Percentiles rank a stretch among this genome's conserved stretches.
phyloP scores from a whole-genome alignment of 1,140 invertebrate genomes.

The Trichomalopsis sarcophagae region DNA sequence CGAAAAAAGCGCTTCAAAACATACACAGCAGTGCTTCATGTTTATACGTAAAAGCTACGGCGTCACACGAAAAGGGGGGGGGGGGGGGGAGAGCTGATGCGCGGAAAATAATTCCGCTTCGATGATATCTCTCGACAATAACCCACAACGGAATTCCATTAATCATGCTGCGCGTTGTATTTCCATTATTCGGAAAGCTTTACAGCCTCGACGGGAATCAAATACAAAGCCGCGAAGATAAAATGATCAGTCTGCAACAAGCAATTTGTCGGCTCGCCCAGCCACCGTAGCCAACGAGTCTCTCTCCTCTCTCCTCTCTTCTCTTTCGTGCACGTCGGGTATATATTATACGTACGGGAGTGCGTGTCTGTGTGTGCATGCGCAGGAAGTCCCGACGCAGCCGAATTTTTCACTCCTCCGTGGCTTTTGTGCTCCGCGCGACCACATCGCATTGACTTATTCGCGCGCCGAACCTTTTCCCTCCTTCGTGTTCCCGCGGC shows the following conservation, averaged over 20 bases:
- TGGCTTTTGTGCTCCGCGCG: slow-evolving; percentile 14
- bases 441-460: slow-evolving; percentile 43
- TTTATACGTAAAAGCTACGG: background rate
- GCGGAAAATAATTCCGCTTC: background rate
- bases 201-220: slow-evolving; percentile 19
- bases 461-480: slow-evolving; percentile 6
- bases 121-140: slow-evolving; percentile 22
- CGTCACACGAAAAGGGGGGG: too few relatives aligned
- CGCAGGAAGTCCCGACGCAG: background rate
- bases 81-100: too few relatives aligned
- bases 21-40: too few relatives aligned
- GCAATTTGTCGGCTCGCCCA: slow-evolving; percentile 40
- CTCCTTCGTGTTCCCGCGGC: background rate
- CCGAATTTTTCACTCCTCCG: slow-evolving; percentile 41
- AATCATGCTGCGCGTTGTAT: slow-evolving; percentile 24
- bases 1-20: too few relatives aligned
- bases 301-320: background rate
- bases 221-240: slow-evolving; percentile 46
- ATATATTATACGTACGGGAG: background rate
- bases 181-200: slow-evolving; percentile 7
- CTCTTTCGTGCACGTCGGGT: background rate
- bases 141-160: slow-evolving; percentile 1
- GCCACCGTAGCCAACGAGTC: background rate
- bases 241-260: slow-evolving; percentile 25
- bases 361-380: background rate